Evolutionary conservation across 1,140 invertebrate genomes (phyloP).

Genomic region (Zophobas atratus): DNA sequence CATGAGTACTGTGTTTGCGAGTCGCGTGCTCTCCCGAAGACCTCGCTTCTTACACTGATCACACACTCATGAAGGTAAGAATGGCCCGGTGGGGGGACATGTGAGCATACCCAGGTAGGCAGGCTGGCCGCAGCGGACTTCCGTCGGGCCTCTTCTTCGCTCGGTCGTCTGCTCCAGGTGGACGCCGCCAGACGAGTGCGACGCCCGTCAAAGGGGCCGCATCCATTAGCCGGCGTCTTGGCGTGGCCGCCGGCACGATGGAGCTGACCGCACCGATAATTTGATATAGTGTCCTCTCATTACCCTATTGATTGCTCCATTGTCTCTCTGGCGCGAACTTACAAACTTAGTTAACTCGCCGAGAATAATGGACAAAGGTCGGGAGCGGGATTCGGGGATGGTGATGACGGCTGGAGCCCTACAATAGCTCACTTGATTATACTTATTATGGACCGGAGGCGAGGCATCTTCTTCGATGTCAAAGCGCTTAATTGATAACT

Average conservation of each 20-base stretch:
- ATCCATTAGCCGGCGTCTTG: slow-evolving; percentile 54
- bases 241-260: slow-evolving; percentile 51
- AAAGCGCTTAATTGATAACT: no score
- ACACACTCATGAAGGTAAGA: slow-evolving; percentile 68
- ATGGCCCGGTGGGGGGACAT: slow-evolving; percentile 65
- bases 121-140: slow-evolving; percentile 60
- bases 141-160: slow-evolving; percentile 50
- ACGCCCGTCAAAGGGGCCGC: slow-evolving; percentile 43
- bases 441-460: slow-evolving; percentile 23
- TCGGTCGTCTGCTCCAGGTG: slow-evolving; percentile 44
- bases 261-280: slow-evolving; percentile 68
- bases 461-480: no score
- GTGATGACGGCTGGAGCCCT: slow-evolving; percentile 50
- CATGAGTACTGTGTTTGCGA: slow-evolving; percentile 54
- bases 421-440: slow-evolving; percentile 60
- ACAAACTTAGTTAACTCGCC: slow-evolving; percentile 61
- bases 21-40: slow-evolving; percentile 65
- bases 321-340: slow-evolving; percentile 63
- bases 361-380: slow-evolving; percentile 65
- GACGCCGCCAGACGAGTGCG: background rate
- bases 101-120: slow-evolving; percentile 66
- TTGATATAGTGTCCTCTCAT: slow-evolving; percentile 70
- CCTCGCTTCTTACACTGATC: slow-evolving; percentile 68
- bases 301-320: slow-evolving; percentile 69
- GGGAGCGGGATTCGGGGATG: slow-evolving; percentile 37